Evolutionary conservation across 2,113 vertebrate genomes (phyloP).

Genomic region (Desmodus rotundus): DNA sequence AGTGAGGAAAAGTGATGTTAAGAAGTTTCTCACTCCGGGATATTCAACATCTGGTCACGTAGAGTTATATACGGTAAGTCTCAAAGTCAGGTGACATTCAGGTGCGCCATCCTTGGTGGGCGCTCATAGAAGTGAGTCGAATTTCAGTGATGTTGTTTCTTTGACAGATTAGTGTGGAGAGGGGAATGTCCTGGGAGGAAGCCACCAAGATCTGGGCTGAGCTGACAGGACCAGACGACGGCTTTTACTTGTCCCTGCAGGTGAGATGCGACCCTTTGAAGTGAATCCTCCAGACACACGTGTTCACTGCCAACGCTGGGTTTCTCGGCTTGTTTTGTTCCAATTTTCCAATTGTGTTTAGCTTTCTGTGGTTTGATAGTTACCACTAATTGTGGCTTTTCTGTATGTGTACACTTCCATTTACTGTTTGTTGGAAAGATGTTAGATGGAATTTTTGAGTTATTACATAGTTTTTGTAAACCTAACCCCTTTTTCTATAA

Average conservation of each 20-base stretch:
- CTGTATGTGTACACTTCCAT: background rate
- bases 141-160: background rate
- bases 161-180: conserved; percentile 93
- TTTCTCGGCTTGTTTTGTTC: background rate
- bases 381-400: background rate
- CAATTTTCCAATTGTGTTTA: background rate
- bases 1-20: conserved; percentile 93
- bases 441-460: background rate
- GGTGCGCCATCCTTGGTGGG: no score
- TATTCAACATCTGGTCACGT: conserved; percentile 97
- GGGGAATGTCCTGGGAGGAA: conserved; percentile 99
- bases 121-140: background rate
- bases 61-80: conserved; percentile 92
- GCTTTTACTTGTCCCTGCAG: conserved; percentile 94
- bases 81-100: background rate
- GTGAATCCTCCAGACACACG: background rate
- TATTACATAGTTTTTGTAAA: background rate
- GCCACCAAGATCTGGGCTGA: conserved; percentile 96
- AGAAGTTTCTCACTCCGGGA: conserved; percentile 95
- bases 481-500: background rate
- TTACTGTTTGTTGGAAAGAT: background rate
- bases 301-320: background rate
- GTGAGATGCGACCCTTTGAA: conserved; percentile 64
- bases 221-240: conserved; percentile 93
- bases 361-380: background rate